A percentile compares a stretch with the other conserved stretches of the same genome.
These are phyloP conservation scores for Toxonevra muliebris DNA, from an alignment of 2,888 invertebrate species.

Conservation along the genomic window DNA sequence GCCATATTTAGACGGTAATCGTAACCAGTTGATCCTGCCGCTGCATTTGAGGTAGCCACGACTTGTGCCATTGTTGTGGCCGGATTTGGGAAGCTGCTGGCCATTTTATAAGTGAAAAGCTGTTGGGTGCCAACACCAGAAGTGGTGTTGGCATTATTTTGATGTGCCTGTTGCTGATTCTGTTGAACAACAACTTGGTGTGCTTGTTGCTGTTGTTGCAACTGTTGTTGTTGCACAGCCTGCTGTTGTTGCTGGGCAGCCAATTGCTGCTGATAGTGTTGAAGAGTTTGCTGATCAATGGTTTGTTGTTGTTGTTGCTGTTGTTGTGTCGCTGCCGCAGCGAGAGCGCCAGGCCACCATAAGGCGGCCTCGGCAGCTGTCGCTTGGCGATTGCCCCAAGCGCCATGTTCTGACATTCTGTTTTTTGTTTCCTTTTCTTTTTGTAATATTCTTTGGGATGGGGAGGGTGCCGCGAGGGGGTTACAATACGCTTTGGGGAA, in stretches of 20 bases:
- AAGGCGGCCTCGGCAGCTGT: slow-evolving; percentile 67
- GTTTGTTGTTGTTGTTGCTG: slow-evolving; percentile 67
- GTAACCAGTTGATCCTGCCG: slow-evolving; percentile 71
- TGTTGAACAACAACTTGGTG: slow-evolving; percentile 66
- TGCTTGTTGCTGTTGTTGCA: slow-evolving; percentile 66
- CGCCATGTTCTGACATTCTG: slow-evolving; percentile 73
- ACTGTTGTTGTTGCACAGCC: slow-evolving; percentile 63
- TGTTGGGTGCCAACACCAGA: slow-evolving; percentile 74
- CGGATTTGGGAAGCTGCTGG: slow-evolving; percentile 81
- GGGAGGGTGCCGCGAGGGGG: too few species aligned
- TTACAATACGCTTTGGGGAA: too few species aligned
- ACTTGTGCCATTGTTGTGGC: slow-evolving; percentile 74
- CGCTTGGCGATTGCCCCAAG: slow-evolving; percentile 70
- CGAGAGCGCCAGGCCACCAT: slow-evolving; percentile 68
- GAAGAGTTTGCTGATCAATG: slow-evolving; percentile 67
- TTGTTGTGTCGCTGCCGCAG: slow-evolving; percentile 67
- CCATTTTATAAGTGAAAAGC: slow-evolving; percentile 87
- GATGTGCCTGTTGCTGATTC: slow-evolving; percentile 67
- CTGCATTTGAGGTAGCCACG: slow-evolving; percentile 71
- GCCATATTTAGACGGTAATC: slow-evolving; percentile 78
- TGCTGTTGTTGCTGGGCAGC: slow-evolving; percentile 67
- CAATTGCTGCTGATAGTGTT: slow-evolving; percentile 69
- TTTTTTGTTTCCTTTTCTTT: slow-evolving; percentile 3
- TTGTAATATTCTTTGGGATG: slow-evolving; percentile 4
- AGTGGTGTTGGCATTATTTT: slow-evolving; percentile 69